Conservation (phyloP, 2,797 vertebrate species). For the Sebastes trivittatus region DNA sequence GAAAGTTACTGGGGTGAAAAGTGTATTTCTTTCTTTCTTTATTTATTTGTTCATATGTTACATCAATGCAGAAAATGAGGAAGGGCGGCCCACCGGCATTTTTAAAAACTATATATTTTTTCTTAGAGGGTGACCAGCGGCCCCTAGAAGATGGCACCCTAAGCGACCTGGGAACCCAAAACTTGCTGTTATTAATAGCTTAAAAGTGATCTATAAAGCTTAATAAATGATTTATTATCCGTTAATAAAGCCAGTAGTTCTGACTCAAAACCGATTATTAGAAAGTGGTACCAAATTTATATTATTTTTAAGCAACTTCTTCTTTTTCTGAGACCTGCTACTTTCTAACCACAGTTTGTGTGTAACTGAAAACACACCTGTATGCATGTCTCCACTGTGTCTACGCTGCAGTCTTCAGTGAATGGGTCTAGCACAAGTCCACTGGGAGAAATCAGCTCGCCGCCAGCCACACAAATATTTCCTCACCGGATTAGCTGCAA, state of each 20-base stretch:
- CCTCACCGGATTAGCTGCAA: constrained; percentile 49
- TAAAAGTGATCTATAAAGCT: background rate
- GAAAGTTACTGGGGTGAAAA: too few species aligned
- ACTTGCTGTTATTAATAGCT: background rate
- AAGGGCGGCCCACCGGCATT: too few species aligned
- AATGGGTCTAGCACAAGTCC: constrained; percentile 11
- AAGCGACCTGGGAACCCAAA: background rate
- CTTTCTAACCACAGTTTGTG: background rate
- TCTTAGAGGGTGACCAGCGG: too few species aligned
- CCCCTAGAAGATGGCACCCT: too few species aligned
- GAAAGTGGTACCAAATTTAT: background rate
- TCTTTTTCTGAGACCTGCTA: background rate
- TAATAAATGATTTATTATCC: background rate
- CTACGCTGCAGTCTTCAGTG: background rate
- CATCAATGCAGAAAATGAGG: too few species aligned
- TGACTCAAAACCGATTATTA: background rate
- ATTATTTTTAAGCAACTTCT: background rate
- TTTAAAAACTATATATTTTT: too few species aligned
- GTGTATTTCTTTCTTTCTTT: too few species aligned
- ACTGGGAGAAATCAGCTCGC: constrained; percentile 42
- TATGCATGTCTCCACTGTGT: background rate
- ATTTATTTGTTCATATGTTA: too few species aligned
- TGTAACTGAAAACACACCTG: background rate
- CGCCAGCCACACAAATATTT: constrained; percentile 46
- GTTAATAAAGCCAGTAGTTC: background rate